phyloP scores from a whole-genome alignment of 2,797 vertebrate species.

The Tenualosa ilisha region DNA sequence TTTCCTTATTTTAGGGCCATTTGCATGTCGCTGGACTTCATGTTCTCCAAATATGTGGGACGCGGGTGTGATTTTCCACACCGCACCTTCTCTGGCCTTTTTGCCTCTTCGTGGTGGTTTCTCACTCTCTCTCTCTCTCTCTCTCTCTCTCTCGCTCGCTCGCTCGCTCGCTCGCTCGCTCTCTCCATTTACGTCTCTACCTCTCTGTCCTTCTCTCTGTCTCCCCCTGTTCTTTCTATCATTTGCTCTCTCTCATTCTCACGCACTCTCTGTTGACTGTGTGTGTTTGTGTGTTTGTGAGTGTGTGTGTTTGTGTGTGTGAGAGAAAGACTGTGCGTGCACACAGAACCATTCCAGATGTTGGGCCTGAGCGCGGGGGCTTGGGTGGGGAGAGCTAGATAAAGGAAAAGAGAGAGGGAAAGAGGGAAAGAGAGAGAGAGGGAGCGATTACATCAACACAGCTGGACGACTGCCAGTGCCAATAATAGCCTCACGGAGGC shows the following conservation, averaged over 20 bases:
- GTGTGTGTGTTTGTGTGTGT: slow-evolving; percentile 27
- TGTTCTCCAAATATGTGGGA: slow-evolving; percentile 35
- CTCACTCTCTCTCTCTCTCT: not conserved
- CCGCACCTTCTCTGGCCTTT: slow-evolving; percentile 1
- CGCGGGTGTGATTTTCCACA: slow-evolving; percentile 5
- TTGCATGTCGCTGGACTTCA: slow-evolving; percentile 31
- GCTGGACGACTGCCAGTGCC: slow-evolving; percentile 50
- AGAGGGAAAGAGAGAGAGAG: not conserved
- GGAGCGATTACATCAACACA: slow-evolving; percentile 53
- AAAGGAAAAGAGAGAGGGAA: not conserved
- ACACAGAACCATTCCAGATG: slow-evolving; percentile 36
- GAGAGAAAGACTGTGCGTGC: not conserved
- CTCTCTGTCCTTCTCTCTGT: not conserved
- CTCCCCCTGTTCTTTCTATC: not conserved
- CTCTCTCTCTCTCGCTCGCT: not conserved
- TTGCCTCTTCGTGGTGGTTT: not conserved
- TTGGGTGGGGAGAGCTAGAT: not conserved
- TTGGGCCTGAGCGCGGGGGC: not conserved
- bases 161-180: not conserved
- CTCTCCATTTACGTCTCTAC: no score
- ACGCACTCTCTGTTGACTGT: slow-evolving; percentile 22
- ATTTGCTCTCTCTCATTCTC: not conserved
- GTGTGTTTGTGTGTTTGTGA: slow-evolving; percentile 31
- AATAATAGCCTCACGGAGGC: slow-evolving; percentile 52
- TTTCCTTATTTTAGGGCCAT: slow-evolving; percentile 42